Evolutionary conservation across 2,797 vertebrate genomes (phyloP).

Genomic region (Liparis tanakae): DNA sequence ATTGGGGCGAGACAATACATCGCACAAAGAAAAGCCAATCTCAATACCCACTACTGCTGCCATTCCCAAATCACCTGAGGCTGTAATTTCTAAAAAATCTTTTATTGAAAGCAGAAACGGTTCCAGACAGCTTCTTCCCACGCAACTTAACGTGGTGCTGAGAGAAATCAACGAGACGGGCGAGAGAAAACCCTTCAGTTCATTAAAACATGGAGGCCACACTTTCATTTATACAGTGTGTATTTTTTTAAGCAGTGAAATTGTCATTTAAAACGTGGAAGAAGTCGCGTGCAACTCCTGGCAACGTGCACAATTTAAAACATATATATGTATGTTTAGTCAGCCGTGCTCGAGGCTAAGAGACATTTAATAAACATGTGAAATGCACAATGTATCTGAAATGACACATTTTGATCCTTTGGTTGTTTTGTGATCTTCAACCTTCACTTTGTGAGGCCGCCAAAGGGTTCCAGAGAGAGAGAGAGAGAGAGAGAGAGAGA

Average conservation of each 20-base stretch:
- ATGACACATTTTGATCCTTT: slow-evolving; percentile 25
- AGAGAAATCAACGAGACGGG: slow-evolving; percentile 22
- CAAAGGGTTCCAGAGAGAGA: no score
- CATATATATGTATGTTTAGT: no score
- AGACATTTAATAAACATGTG: slow-evolving; percentile 22
- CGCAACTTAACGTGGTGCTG: slow-evolving; percentile 31
- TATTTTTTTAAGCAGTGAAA: slow-evolving; percentile 18
- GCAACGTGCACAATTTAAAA: slow-evolving; percentile 12
- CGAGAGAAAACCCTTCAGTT: slow-evolving; percentile 18
- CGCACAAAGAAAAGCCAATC: slow-evolving; percentile 30
- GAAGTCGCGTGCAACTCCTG: background rate
- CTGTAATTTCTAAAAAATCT: background rate
- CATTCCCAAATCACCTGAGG: slow-evolving; percentile 40
- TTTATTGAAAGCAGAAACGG: slow-evolving; percentile 24
- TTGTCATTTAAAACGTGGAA: slow-evolving; percentile 9
- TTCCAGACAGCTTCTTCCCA: slow-evolving; percentile 44
- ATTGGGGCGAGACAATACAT: slow-evolving; percentile 20
- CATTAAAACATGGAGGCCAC: background rate
- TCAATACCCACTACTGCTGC: slow-evolving; percentile 35
- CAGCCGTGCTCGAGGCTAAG: slow-evolving; percentile 10
- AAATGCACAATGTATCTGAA: slow-evolving; percentile 18
- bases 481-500: no score
- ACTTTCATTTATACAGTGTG: slow-evolving; percentile 13
- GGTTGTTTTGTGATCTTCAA: slow-evolving; percentile 33
- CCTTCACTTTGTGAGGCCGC: slow-evolving; percentile 1